These are phyloP conservation scores for Shargacucullia verbasci DNA, from an alignment of 2,888 invertebrate species.

Conservation along the genomic window DNA sequence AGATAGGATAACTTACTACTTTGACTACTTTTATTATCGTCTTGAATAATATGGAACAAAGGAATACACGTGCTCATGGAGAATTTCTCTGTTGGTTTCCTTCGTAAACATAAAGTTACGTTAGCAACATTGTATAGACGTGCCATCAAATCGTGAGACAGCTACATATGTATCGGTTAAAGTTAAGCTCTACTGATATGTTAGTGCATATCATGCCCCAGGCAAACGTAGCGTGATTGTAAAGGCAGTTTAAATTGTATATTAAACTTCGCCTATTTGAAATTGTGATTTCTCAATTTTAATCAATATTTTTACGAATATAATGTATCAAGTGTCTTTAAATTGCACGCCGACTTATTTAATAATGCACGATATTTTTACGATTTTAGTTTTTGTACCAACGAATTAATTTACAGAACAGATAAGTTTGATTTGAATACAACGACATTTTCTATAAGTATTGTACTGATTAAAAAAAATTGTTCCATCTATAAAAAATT, in stretches of 20 bases:
- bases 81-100: no score
- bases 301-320: constrained; percentile 3
- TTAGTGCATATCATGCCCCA: constrained; percentile 34
- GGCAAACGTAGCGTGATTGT: constrained; percentile 4
- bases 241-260: constrained; percentile 7
- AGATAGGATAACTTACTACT: no score
- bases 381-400: constrained; percentile 9
- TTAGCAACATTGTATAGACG: no score
- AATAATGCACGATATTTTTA: constrained; percentile 6
- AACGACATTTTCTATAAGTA: constrained; percentile 26
- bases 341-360: not conserved
- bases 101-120: no score
- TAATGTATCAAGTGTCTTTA: constrained; percentile 4
- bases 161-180: not conserved
- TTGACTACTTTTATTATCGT: no score
- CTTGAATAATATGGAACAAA: no score
- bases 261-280: constrained; percentile 14
- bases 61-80: no score
- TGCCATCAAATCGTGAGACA: not conserved
- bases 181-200: constrained; percentile 7
- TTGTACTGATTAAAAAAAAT: not conserved
- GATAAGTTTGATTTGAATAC: constrained; percentile 21
- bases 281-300: constrained; percentile 24
- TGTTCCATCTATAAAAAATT: not conserved
- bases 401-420: constrained; percentile 25